Evolutionary conservation across 2,888 invertebrate species (phyloP).

Genomic region (Lepeophtheirus nordmannii): DNA sequence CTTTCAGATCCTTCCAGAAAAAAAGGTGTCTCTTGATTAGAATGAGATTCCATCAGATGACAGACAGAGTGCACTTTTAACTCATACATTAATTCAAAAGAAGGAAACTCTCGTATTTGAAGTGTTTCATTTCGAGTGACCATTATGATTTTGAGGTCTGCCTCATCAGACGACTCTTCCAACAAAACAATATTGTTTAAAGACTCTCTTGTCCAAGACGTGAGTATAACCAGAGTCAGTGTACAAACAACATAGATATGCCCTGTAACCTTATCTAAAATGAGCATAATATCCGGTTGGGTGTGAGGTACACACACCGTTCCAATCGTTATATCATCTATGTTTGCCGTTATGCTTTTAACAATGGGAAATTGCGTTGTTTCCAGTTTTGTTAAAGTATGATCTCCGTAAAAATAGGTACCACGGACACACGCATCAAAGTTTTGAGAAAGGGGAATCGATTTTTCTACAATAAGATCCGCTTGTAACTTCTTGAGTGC

Average conservation of each 20-base stretch:
- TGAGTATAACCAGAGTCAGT: neutral
- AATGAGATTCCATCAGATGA: neutral
- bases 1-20: constrained; percentile 22
- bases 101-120: constrained; percentile 9
- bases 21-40: constrained; percentile 12
- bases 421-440: neutral
- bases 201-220: neutral
- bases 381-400: neutral
- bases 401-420: neutral
- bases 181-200: neutral
- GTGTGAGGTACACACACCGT: neutral
- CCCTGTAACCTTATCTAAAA: neutral
- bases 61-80: neutral
- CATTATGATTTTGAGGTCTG: neutral
- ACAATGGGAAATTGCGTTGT: neutral
- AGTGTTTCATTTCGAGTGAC: neutral
- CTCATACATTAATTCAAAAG: constrained; percentile 11
- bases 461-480: neutral
- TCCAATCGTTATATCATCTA: neutral
- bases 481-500: neutral
- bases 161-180: constrained; percentile 7
- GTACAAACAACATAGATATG: neutral
- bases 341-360: neutral
- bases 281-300: neutral
- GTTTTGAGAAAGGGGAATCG: neutral